Evolutionary conservation across 2,888 invertebrate genomes (phyloP).

Genomic region (Diarsia brunnea): DNA sequence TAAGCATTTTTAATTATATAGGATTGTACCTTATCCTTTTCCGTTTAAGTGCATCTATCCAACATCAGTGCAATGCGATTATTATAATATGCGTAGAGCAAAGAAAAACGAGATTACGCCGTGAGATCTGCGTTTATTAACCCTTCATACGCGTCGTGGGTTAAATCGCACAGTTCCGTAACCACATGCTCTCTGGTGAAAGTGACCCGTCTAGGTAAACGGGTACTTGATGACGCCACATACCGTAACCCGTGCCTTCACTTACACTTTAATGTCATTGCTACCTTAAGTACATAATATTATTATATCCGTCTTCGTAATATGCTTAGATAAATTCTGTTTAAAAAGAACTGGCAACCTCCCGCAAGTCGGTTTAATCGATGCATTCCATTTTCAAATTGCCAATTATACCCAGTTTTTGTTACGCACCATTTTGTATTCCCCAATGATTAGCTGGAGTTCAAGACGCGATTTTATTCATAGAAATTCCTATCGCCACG

Average conservation of each 20-base stretch:
- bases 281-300: conserved; percentile 10
- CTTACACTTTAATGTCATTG: conserved; percentile 41
- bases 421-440: conserved; percentile 54
- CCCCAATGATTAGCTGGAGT: conserved; percentile 33
- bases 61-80: not conserved
- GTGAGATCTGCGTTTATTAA: conserved; percentile 26
- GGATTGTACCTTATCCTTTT: not conserved
- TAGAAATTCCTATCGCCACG: conserved; percentile 35
- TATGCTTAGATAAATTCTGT: conserved; percentile 5
- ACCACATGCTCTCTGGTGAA: conserved; percentile 52
- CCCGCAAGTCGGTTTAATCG: conserved; percentile 38
- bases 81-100: not conserved
- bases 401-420: conserved; percentile 52
- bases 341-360: conserved; percentile 19
- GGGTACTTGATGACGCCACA: conserved; percentile 48
- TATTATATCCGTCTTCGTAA: conserved; percentile 35
- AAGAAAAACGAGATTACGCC: conserved; percentile 11
- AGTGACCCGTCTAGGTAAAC: conserved; percentile 56
- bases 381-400: conserved; percentile 53
- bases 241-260: conserved; percentile 37
- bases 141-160: conserved; percentile 5
- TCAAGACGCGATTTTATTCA: conserved; percentile 46
- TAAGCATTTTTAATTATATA: not conserved
- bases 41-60: not conserved
- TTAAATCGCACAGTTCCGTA: conserved; percentile 36